Percentiles rank a stretch among this genome's conserved stretches.
Evolutionary conservation across 2,113 vertebrate species (phyloP).

Genomic region (Brevimyrus niger): DNA sequence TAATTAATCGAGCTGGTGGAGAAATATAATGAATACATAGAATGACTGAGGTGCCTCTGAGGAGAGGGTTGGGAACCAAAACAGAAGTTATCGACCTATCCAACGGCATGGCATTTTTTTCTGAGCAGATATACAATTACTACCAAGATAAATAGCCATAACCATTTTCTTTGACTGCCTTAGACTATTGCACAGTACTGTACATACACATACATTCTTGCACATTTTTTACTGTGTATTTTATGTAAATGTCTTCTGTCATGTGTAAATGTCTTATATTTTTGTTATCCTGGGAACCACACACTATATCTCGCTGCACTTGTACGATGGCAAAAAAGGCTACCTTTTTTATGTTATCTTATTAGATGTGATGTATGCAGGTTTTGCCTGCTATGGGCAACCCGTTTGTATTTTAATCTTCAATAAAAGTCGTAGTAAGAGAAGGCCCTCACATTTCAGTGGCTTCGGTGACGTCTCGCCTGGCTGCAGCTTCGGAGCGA

Average conservation of each 20-base stretch:
- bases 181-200: background rate
- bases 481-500: constrained; percentile 91
- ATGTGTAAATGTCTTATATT: background rate
- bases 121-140: background rate
- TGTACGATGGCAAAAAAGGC: background rate
- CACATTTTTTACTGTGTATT: background rate
- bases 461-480: constrained; percentile 94
- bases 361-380: background rate
- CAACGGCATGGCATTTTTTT: background rate
- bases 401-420: background rate
- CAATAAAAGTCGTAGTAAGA: background rate
- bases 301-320: background rate
- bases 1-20: background rate
- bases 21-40: background rate
- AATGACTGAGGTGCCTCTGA: background rate
- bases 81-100: background rate
- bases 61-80: background rate
- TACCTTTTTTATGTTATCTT: background rate
- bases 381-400: background rate
- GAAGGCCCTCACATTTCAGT: constrained; percentile 85
- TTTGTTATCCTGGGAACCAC: background rate
- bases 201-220: background rate
- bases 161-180: background rate
- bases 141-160: background rate
- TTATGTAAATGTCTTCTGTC: background rate